Evolutionary conservation across 2,113 vertebrate species (phyloP).

Genomic region (Natator depressus): DNA sequence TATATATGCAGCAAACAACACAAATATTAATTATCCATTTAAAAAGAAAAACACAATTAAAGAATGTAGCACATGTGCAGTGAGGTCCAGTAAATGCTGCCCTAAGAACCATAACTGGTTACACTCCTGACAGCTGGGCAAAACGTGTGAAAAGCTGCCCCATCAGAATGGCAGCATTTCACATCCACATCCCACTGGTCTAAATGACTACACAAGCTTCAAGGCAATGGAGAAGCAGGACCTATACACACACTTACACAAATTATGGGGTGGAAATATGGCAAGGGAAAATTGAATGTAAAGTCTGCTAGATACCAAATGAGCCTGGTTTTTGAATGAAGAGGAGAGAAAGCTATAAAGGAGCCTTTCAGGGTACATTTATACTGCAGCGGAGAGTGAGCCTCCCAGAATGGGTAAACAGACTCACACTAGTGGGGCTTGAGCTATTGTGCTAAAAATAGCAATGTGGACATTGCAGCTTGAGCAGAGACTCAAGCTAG

Average conservation of each 20-base stretch:
- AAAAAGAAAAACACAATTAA: not conserved
- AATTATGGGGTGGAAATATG: not conserved
- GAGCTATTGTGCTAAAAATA: no score
- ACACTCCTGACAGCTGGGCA: not conserved
- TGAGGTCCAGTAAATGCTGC: not conserved
- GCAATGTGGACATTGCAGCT: no score
- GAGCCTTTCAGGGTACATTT: not conserved
- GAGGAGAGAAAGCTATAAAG: not conserved
- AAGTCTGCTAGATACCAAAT: not conserved
- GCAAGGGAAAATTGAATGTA: not conserved
- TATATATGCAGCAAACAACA: not conserved
- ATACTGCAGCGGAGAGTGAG: no score
- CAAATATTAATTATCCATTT: not conserved
- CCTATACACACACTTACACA: not conserved
- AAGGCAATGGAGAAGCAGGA: not conserved
- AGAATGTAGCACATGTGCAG: not conserved
- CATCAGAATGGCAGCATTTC: not conserved
- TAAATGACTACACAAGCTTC: not conserved
- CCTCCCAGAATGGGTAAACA: no score
- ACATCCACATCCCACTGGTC: not conserved
- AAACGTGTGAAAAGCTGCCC: not conserved
- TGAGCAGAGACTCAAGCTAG: no score
- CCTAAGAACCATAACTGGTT: not conserved
- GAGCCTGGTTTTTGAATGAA: not conserved
- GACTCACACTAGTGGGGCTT: not conserved